Base-by-base conservation (phyloP, 2,888 invertebrate genomes). In the Dinocampus coccinellae region DNA sequence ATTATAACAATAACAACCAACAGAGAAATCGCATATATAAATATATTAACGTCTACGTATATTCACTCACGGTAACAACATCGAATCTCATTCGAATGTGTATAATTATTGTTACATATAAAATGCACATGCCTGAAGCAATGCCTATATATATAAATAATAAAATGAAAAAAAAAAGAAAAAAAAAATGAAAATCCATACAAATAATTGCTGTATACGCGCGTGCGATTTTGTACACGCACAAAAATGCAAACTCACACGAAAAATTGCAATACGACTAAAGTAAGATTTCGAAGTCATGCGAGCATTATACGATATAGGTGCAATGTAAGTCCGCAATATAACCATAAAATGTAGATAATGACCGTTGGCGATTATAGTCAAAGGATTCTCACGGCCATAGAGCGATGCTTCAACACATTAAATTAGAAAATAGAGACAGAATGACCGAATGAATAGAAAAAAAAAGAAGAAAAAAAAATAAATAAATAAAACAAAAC, bases 291-390 rank as follows among this genome's bases (percentile, higher is more conserved):
- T 20, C 47, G 16, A 47, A 84, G 83, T 81, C 80, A 78, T 78
- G 80, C 78, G 74, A 80, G 73, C 70, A 42, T 34, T 68, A 47
- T 60, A 60, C 70, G 81, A 78, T 78, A 81, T 81, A 68, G n/a
- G 69, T 60, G 29, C 34, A 57, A 73, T 69, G 81, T 81, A 81
- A 79, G 79, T n/a, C 82, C 78, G 86, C 85, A 85, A 85, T 87
- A 86, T 85, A 86, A 84, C 85, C 85, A 86, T 87, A 87, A 87
- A 87, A 85, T 84, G 83, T 81, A 85, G 86, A 85, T 87, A 87
- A 87, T 86, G 83, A 83, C 80, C 80, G 79, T 69, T 80, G 80
- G 80, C 81, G 80, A 80, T 80, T 75, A 80, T 79, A 65, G 74
- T 73, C 73, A 65, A 78, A 79, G 81, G 80, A 79, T 80, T 80